Evolutionary conservation across 2,888 invertebrate genomes (phyloP), one percentile per base, ranked within the genome.

Genomic region (Helleia helle): DNA sequence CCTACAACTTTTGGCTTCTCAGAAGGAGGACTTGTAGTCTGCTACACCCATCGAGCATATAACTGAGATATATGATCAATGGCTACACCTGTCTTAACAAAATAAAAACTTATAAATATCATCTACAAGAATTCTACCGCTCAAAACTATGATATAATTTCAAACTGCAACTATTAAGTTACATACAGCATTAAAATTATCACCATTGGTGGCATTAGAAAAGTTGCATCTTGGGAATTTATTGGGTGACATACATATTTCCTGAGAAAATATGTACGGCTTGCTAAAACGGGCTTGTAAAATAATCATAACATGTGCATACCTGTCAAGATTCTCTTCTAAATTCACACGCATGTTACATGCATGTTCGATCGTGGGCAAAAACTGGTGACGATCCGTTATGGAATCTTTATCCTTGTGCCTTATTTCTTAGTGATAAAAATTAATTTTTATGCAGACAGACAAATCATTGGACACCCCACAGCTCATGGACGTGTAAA

Each of bases 191-290:
- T 38, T 8, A 18, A 30, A 37, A 24, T 30, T 18, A 30, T 31
- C n/a, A 27, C 38, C 28, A 36, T 27, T 3, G 34, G 40, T 37
- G 27, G 38, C 27, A 40, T 40, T 24, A 41, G 25, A 34, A 15
- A 39, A 39, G 39, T 39, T 30, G 11, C 39, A 30, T 39, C 39
- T 29, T 15, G 12, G 14, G 22, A 24, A 39, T 30, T 30, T 11
- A 39, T 24, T 28, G 28, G 38, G 18, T 38, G 40, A 41, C 22
- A 27, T 24, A 24, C 37, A 38, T 34, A 40, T 40, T 40, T 38
- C 34, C 37, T 40, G 22, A 29, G 40, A 38, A 38, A 36, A 43
- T 37, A 40, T 37, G 37, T 38, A n/a, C 36, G 39, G 36, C 36
- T 37, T 29, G 30, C 39, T 39, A 39, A 30, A 30, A 39, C 38